phyloP scores from a whole-genome alignment of 2,113 vertebrate species.

The Plotosus lineatus region DNA sequence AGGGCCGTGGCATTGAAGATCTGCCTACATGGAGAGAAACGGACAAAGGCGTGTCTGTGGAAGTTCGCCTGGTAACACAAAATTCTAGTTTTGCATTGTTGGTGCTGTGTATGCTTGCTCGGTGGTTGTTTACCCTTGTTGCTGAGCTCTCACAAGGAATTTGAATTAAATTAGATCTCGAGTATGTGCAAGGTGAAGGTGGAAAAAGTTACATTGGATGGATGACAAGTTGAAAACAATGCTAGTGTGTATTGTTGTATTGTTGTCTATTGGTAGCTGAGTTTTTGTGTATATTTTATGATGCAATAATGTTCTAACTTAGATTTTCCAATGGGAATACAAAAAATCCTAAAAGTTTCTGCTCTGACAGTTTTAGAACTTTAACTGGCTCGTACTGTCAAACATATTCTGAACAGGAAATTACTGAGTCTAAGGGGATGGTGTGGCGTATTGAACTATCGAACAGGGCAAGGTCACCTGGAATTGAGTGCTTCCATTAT shows the following conservation, averaged over 20 bases:
- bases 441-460: not conserved
- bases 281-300: not conserved
- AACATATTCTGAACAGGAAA: not conserved
- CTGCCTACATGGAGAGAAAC: slow-evolving; percentile 77
- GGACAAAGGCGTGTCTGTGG: slow-evolving; percentile 87
- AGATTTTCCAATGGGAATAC: not conserved
- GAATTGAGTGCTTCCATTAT: not conserved
- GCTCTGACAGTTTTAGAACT: not conserved
- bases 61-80: slow-evolving; percentile 80
- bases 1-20: slow-evolving; percentile 76
- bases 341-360: not conserved
- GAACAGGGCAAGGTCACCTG: not conserved
- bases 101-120: not conserved
- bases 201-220: not conserved
- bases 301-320: not conserved
- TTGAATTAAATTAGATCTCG: not conserved
- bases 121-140: not conserved
- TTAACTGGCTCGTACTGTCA: not conserved
- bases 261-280: not conserved
- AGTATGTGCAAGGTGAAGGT: not conserved
- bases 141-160: not conserved
- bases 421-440: not conserved
- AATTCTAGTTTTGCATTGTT: not conserved
- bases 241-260: not conserved
- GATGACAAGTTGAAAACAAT: not conserved